Percentiles rank a stretch among this genome's conserved stretches.
Evolutionary conservation across 37 sponge, comb jelly and placozoan species (phyloP).

Genomic region (Aphrocallistes beatrix): DNA sequence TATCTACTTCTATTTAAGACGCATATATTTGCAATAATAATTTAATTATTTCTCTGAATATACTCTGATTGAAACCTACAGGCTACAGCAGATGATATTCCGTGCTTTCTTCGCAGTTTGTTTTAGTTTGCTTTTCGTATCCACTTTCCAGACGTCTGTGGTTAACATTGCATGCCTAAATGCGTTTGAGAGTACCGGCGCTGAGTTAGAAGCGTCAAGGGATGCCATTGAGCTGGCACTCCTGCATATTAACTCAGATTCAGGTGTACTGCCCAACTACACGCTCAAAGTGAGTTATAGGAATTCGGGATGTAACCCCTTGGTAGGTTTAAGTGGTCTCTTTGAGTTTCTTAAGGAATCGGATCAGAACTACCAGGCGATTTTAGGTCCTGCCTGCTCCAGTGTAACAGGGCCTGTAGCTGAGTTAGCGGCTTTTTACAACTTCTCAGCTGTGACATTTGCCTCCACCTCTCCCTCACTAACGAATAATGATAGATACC

Average conservation of each 20-base stretch:
- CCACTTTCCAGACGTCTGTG: no score
- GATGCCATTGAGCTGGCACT: not conserved
- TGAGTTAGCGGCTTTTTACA: not conserved
- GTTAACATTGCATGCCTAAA: no score
- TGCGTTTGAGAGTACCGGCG: no score
- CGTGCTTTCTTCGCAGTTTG: no score
- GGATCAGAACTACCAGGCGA: not conserved
- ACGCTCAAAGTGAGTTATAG: not conserved
- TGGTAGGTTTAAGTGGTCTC: not conserved
- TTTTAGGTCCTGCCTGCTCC: not conserved
- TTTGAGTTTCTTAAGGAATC: not conserved
- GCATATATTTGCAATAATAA: no score
- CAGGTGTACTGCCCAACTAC: not conserved
- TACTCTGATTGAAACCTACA: no score
- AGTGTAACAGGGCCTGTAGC: not conserved
- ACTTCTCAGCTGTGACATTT: not conserved
- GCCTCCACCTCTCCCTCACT: constrained; percentile 1
- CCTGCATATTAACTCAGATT: not conserved
- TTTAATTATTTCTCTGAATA: no score
- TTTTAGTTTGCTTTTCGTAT: no score
- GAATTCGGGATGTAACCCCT: not conserved
- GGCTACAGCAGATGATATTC: no score
- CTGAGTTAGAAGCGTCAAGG: not conserved
- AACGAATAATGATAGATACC: not conserved
- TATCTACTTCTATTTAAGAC: no score